A percentile compares a stretch with the other conserved stretches of the same genome.
Conservation (phyloP, 2,797 vertebrate species). For the Gambusia yucatana region DNA sequence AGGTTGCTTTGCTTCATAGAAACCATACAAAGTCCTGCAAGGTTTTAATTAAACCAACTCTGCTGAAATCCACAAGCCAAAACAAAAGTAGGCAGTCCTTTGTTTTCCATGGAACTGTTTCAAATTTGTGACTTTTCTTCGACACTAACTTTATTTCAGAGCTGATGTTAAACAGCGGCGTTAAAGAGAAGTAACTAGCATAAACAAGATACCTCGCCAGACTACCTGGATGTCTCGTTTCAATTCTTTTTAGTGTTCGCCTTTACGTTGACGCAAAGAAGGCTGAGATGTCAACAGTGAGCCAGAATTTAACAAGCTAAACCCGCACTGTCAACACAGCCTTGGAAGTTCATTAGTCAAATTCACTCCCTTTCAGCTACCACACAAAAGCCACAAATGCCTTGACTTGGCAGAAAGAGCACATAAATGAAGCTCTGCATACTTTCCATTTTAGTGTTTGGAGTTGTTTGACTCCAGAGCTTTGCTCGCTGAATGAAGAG, state of each 20-base stretch:
- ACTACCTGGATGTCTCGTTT: constrained; percentile 5
- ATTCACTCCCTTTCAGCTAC: constrained; percentile 45
- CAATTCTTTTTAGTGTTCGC: not conserved
- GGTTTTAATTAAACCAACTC: constrained; percentile 29
- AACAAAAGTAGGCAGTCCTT: constrained; percentile 16
- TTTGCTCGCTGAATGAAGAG: constrained; percentile 9
- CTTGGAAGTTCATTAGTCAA: constrained; percentile 52
- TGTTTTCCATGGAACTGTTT: constrained; percentile 14
- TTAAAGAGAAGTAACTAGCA: not conserved
- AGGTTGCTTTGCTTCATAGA: constrained; percentile 1
- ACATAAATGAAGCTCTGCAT: constrained; percentile 58
- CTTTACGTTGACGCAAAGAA: constrained; percentile 2
- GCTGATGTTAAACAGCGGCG: not conserved
- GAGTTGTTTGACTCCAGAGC: constrained; percentile 15
- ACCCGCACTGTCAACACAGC: constrained; percentile 30
- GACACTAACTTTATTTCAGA: not conserved
- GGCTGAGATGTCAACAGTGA: constrained; percentile 12
- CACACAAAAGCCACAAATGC: constrained; percentile 38
- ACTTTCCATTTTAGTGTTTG: constrained; percentile 67
- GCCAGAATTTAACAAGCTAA: constrained; percentile 28
- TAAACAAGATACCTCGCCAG: not conserved
- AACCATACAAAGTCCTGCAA: constrained; percentile 11
- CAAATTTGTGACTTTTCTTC: constrained; percentile 5
- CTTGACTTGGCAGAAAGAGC: constrained; percentile 53
- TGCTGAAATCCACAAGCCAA: constrained; percentile 22